A percentile compares a stretch with the other conserved stretches of the same genome.
Evolutionary conservation across 2,888 invertebrate genomes (phyloP).

Genomic region (Atethmia centrago): DNA sequence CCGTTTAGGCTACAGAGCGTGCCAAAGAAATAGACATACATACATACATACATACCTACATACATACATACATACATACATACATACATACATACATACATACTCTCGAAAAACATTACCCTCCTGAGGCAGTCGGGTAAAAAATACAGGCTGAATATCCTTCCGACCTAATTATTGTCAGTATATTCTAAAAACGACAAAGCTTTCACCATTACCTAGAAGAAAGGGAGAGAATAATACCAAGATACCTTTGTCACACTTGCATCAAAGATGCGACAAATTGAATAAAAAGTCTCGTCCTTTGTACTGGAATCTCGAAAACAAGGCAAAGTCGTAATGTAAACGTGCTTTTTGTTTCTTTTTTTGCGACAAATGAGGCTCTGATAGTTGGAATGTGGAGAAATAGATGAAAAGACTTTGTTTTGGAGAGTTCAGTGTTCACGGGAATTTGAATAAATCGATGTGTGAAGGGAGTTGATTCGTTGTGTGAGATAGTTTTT

Average conservation of each 20-base stretch:
- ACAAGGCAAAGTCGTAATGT: conserved; percentile 51
- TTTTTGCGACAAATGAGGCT: conserved; percentile 42
- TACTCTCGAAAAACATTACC: too few species aligned
- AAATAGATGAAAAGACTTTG: conserved; percentile 6
- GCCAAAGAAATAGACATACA: too few species aligned
- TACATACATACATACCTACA: too few species aligned
- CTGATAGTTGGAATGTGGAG: conserved; percentile 33
- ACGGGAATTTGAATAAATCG: conserved; percentile 21
- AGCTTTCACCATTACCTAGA: conserved; percentile 46
- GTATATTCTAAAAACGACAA: conserved; percentile 43
- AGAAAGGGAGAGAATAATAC: conserved; percentile 28
- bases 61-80: too few species aligned
- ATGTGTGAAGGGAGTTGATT: neutral
- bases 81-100: too few species aligned
- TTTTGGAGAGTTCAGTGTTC: neutral
- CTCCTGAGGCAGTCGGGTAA: too few species aligned
- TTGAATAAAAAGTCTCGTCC: conserved; percentile 62
- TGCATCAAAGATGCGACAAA: conserved; percentile 63
- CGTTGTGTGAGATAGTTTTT: neutral
- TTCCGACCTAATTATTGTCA: conserved; percentile 14
- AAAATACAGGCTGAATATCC: conserved; percentile 17
- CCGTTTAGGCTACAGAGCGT: too few species aligned
- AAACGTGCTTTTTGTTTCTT: conserved; percentile 35
- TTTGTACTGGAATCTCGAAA: conserved; percentile 59
- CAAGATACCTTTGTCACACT: conserved; percentile 53